Evolutionary conservation across 2,113 vertebrate species (phyloP).

Genomic region (Pogona vitticeps): DNA sequence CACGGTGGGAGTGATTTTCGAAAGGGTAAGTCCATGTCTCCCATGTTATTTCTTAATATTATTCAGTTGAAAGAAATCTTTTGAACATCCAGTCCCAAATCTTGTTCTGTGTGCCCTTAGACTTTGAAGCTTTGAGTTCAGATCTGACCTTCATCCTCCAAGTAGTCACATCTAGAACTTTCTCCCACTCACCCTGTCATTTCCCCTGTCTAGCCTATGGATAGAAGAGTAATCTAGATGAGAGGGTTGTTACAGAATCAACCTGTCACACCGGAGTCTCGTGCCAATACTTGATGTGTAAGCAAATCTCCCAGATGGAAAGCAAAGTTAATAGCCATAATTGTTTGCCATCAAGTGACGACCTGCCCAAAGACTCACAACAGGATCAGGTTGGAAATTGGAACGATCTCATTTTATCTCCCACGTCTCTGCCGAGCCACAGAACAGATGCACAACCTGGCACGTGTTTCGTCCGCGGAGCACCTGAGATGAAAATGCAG

Average conservation of each 20-base stretch:
- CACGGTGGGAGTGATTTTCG: too few species aligned
- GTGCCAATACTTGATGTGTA: not conserved
- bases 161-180: not conserved
- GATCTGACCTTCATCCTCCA: too few species aligned
- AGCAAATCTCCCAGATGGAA: not conserved
- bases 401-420: not conserved
- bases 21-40: too few species aligned
- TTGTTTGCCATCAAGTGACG: too few species aligned
- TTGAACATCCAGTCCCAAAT: too few species aligned
- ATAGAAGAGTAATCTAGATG: not conserved
- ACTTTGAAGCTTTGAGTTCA: not conserved
- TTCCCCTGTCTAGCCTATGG: not conserved
- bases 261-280: not conserved
- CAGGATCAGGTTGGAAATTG: not conserved
- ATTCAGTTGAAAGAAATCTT: not conserved
- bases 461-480: not conserved
- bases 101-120: not conserved
- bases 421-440: not conserved
- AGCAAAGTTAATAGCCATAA: too few species aligned
- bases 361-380: not conserved
- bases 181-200: not conserved
- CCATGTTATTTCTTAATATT: too few species aligned
- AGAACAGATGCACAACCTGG: not conserved
- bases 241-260: not conserved
- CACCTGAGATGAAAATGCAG: not conserved